Percentiles rank a stretch among this genome's conserved stretches.
Evolutionary conservation across 2,113 vertebrate species (phyloP).

Genomic region (Pteruthius melanotis): DNA sequence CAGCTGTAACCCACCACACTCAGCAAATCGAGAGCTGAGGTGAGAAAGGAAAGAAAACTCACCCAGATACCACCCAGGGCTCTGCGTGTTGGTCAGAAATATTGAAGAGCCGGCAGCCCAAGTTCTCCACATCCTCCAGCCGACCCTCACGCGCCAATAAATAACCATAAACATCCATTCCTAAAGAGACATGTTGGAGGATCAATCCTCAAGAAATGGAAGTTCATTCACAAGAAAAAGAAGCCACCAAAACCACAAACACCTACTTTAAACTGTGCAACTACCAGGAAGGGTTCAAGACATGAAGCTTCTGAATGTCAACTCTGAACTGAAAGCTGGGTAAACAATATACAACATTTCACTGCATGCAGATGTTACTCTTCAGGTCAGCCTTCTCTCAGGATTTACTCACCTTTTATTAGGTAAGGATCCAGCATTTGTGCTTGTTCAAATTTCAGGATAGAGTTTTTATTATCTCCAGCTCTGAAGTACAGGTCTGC

Average conservation of each 20-base stretch:
- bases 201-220: not conserved
- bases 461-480: constrained; percentile 95
- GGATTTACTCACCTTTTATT: constrained; percentile 85
- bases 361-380: not conserved
- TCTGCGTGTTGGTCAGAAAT: constrained; percentile 98
- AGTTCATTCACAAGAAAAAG: not conserved
- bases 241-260: not conserved
- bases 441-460: constrained; percentile 96
- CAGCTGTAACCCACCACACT: not conserved
- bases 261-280: not conserved
- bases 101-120: constrained; percentile 95
- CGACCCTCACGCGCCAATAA: constrained; percentile 93
- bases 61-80: constrained; percentile 98
- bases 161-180: constrained; percentile 98
- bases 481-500: constrained; percentile 96
- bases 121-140: constrained; percentile 95
- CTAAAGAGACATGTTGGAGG: constrained; percentile 36
- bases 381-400: not conserved
- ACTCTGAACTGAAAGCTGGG: not conserved
- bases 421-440: constrained; percentile 98
- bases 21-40: not conserved
- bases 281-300: not conserved
- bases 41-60: constrained; percentile 4
- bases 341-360: not conserved
- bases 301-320: not conserved